Evolutionary conservation across 2,113 vertebrate species (phyloP), one percentile per base, ranked within the genome.

Genomic region (Anoura caudifer): DNA sequence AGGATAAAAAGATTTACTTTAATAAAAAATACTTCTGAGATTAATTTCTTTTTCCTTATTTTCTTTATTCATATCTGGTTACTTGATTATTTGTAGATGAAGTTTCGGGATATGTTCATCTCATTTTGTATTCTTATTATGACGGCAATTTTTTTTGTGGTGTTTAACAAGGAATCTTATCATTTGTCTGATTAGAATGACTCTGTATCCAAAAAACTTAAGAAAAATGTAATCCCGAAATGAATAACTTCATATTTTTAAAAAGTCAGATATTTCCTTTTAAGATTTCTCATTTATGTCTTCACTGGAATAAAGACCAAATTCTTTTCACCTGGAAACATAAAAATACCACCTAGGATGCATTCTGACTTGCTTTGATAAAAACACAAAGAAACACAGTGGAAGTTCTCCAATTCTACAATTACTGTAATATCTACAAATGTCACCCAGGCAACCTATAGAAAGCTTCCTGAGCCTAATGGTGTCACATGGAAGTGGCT

Each of bases 331-430:
- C n/a, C 80, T 90, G 69, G 67, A 94, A 87, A 87, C 41, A 91
- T 6, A 65, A 95, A 93, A 95, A 59, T 76, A 81, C 38, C 61
- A 79, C 4, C 16, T 72, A 43, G 19, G 41, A 43, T 95, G 87
- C 7, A 41, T 76, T 95, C 61, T 96, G 80, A 91, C 67, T 67
- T 85, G 52, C 92, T 96, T 95, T 87, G 65, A 93, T 41, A 61
- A 94, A 96, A 94, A 69, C 38, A 93, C 41, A 31, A 31, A 31
- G 56, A 59, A 95, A 80, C 59, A 47, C 61, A 83, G 56, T 75
- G 52, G 82, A 86, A 63, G 50, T 77, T 79, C 54, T 93, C 72
- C 31, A 73, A 79, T 88, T 90, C 52, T 75, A 24, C 87, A 28
- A 31, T 87, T 88, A 24, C 31, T 95, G 4, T 61, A 91, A 91